Evolutionary conservation across 1,140 invertebrate species (phyloP), one percentile per base, ranked within the genome.

Genomic region (Mercenaria mercenaria): DNA sequence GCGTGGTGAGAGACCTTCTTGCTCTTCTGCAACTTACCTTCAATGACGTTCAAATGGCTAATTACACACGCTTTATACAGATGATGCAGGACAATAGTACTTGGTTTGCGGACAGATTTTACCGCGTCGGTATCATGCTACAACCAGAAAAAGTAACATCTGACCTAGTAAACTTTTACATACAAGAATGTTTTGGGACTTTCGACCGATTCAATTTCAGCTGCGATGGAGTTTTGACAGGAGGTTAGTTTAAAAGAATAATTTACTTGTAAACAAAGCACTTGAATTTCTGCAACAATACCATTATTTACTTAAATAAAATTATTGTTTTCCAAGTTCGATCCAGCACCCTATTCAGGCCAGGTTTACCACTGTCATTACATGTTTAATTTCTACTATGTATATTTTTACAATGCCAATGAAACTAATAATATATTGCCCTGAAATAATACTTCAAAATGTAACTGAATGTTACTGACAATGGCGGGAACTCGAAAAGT

Each of bases 21-120:
- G 67, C 59, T 20, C 59, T 43, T 47, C 13, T 20, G 23, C n/a
- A 23, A 47, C 74, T 23, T 6, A 3, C 23, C 4, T 50, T 47
- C 15, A 3, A 11, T 2, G n/a, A 37, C 13, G 43, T 32, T 26
- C 20, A 13, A 4, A 23, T 86, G 8, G 26, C 29, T 3, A 84
- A 92, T 50, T 29, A 56, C 6, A 67, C 89, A 3, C 50, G 56
- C 20, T 92, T 90, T 56, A 76, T 34, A 41, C 89, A 90, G 4
- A 90, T 88, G 39, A 67, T 74, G 59, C 64, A 69, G 47, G 37
- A 47, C 20, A 41, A 23, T 0, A 26, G n/a, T 6, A 77, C 80
- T 29, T 59, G 39, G 15, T 43, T 61, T 4, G 43, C 23, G 3
- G 41, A 15, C 41, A 26, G 77, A 34, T 47, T 26, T 23, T 77